Percentiles rank a stretch among this genome's conserved stretches.
These are phyloP conservation scores for Rhinella marina DNA, from an alignment of 2,797 vertebrate genomes.

Conservation along the genomic window DNA sequence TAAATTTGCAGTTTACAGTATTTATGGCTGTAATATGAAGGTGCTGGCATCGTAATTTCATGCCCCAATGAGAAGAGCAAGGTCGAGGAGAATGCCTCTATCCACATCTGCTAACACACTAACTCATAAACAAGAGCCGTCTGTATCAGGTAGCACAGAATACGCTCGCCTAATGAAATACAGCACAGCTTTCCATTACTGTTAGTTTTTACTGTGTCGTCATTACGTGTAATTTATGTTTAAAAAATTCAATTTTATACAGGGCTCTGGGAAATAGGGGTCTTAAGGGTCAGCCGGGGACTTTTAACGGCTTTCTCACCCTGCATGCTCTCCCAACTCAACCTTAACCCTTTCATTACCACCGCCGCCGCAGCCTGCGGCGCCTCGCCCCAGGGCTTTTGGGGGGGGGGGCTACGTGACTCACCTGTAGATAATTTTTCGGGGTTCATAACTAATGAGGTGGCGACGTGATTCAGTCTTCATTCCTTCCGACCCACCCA, in stretches of 20 bases:
- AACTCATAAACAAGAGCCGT: slow-evolving; percentile 99
- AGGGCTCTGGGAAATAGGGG: slow-evolving; percentile 95
- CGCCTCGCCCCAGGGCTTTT: neutral
- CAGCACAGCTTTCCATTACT: slow-evolving; percentile 99
- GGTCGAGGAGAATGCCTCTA: slow-evolving; percentile 99
- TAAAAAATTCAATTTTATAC: slow-evolving; percentile 95
- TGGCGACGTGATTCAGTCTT: neutral
- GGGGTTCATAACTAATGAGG: neutral
- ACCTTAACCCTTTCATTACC: slow-evolving; percentile 68
- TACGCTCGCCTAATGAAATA: slow-evolving; percentile 99
- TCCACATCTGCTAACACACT: slow-evolving; percentile 99
- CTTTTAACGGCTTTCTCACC: slow-evolving; percentile 85
- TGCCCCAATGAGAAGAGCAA: slow-evolving; percentile 99
- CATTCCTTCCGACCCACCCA: neutral
- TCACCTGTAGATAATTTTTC: neutral
- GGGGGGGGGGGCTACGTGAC: neutral
- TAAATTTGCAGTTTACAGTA: slow-evolving; percentile 99
- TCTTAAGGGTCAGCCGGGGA: slow-evolving; percentile 94
- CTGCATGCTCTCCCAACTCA: slow-evolving; percentile 76
- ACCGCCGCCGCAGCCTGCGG: neutral
- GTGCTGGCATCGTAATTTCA: slow-evolving; percentile 99
- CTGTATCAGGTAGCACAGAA: slow-evolving; percentile 99
- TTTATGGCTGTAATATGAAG: slow-evolving; percentile 99
- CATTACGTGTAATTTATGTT: slow-evolving; percentile 99
- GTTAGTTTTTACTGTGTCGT: slow-evolving; percentile 99